Evolutionary conservation across 2,797 vertebrate genomes (phyloP), one percentile per base, ranked within the genome.

Genomic region (Lutjanus argentimaculatus): DNA sequence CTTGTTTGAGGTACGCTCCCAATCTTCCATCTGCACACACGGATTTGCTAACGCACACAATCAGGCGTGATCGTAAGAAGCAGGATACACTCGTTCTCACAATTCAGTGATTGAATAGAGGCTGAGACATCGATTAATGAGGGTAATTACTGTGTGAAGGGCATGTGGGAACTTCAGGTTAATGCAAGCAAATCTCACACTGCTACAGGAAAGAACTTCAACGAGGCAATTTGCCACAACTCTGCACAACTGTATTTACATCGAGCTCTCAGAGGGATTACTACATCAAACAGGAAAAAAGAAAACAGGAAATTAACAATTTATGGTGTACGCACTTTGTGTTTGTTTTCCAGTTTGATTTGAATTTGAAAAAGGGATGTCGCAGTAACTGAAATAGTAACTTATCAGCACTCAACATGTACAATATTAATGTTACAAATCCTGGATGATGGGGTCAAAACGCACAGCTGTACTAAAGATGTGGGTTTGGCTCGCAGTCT

Each of bases 1-100:
- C 78, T 94, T 99, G 90, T 99, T 99, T 45, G 98, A 99, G 98
- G 98, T 99, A 96, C 52, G 64, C 59, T 57, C 56, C 56, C 52
- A 21, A 8, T 46, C 6, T 46, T 57, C 30, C 70, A 36, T 36
- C 30, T 36, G 21, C 77, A 36, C 58, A 73, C 71, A 16, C 15
- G 8, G 36, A 71, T 69, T 55, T 52, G 58, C 80, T 77, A 75
- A 74, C 12, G 2, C 70, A 42, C 70, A 75, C 40, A 79, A 58
- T 85, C 64, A 43, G 55, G 2, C 58, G 19, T 5, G 16, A 84
- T 68, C 21, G 49, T 65, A 67, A 77, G 53, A 83, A 67, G 64
- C 13, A 52, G 57, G 67, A 70, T 76, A 65, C 61, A 72, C 68
- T 87, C 49, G 2, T 77, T 67, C 78, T 79, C 83, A 62, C 75